Evolutionary conservation across 2,797 vertebrate species (phyloP), one percentile per base, ranked within the genome.

Genomic region (Gambusia yucatana): DNA sequence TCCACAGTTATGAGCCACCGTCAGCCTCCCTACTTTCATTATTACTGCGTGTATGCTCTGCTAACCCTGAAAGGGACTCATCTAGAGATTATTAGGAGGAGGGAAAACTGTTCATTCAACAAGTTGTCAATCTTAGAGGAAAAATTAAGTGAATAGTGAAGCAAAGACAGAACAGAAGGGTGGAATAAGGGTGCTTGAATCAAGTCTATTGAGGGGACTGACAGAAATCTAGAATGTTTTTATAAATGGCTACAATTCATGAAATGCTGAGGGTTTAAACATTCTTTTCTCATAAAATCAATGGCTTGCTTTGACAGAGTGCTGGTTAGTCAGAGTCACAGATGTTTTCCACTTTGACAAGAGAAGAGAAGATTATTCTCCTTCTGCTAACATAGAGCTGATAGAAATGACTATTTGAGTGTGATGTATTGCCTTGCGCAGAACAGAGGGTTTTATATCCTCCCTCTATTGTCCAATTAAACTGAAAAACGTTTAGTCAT

Each of bases 21-120:
- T 33, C 83, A n/a, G 44, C 77, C 63, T 79, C 69, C 73, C 41
- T 65, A 50, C 81, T 81, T 81, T 75, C 71, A 90, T 89, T 85
- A 63, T 83, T 79, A 72, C 47, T 16, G 55, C 59, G 78, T 76
- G 79, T 82, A 75, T 83, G 79, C 77, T 81, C 80, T 14, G 48
- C 77, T 75, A 28, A 33, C 74, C 75, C 75, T 87, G 80, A 90
- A 88, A 88, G 75, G 61, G 77, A 61, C 81, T 82, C 78, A 79
- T 77, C 39, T 55, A 65, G 70, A 87, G 82, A 85, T 84, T 81
- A 87, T 78, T 82, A 79, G 57, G 47, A 47, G 33, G 44, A 82
- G 78, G 85, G 81, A 88, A 87, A 57, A 44, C 48, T 33, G 72
- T 55, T 28, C 81, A 77, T 81, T 84, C 78, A 52, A 72, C 80